Evolutionary conservation across 2,113 vertebrate species (phyloP), one percentile per base, ranked within the genome.

Genomic region (Crocuta crocuta): DNA sequence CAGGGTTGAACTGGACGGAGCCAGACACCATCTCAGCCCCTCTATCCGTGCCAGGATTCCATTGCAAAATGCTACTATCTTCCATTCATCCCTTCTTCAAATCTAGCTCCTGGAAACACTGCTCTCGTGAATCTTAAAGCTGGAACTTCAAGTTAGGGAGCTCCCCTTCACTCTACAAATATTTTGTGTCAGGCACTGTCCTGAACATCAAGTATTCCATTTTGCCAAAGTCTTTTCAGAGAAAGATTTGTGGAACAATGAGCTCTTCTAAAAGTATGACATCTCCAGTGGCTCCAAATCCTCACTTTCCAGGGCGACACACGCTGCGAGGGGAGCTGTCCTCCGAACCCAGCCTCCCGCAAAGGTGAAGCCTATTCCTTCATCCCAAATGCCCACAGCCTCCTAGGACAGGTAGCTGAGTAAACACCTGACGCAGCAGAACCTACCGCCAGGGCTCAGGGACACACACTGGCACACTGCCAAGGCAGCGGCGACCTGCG

Each of bases 71-170:
- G 43, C 26, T 55, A 61, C 43, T 50, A 13, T 68, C 92, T 83
- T 95, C 61, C 93, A 24, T 78, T 89, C 24, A 39, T 74, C 26
- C 9, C 43, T 94, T 35, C 12, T 88, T 95, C 76, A 1, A 94
- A n/a, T 66, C 81, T 45, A 65, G 76, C 31, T 82, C 94, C 0
- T 81, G 28, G 96, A 93, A 80, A 83, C 68, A 45, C 45, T 73
- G 65, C 93, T 85, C 48, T 84, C 55, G 80, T 73, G 43, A 96
- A 55, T 68, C 53, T 71, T 68, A 55, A 65, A 61, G 96, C 65
- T 28, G 33, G 10, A 87, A 93, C 33, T 94, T 87, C 48, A 71
- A 58, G 83, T 63, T 35, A 58, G 43, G n/a, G 28, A 23, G 89
- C 89, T 93, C 10, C 89, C 35, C 81, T 63, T 95, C 63, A 80